Evolutionary conservation across 2,888 invertebrate genomes (phyloP).

Genomic region (Oscheius sp.): DNA sequence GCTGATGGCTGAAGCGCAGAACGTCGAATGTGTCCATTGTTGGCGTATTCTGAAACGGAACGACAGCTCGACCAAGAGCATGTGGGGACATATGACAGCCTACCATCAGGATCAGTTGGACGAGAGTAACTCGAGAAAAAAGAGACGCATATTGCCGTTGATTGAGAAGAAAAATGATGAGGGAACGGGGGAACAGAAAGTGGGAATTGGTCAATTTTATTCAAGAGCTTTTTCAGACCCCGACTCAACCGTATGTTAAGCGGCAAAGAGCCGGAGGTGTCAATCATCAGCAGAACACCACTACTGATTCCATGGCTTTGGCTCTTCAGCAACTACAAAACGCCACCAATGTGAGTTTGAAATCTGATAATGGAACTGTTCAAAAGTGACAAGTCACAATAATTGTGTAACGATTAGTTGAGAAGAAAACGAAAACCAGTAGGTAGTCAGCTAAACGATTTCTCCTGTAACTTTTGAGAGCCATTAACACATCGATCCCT

Average conservation of each 20-base stretch:
- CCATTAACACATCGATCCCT: too few relatives aligned
- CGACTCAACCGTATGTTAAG: constrained; percentile 70
- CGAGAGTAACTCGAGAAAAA: constrained; percentile 55
- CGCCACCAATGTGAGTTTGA: constrained; percentile 24
- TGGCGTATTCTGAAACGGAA: constrained; percentile 62
- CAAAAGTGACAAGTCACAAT: too few relatives aligned
- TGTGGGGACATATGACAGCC: constrained; percentile 69
- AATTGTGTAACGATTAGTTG: too few relatives aligned
- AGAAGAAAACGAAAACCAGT: too few relatives aligned
- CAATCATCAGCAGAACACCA: constrained; percentile 10
- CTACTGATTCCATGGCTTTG: constrained; percentile 41
- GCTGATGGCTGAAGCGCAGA: constrained; percentile 51
- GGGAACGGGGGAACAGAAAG: neutral
- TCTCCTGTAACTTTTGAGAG: too few relatives aligned
- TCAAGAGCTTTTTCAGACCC: constrained; percentile 55
- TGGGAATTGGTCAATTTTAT: neutral
- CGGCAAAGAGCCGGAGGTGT: constrained; percentile 55
- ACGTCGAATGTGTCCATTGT: constrained; percentile 65
- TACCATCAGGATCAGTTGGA: constrained; percentile 62
- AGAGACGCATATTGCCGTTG: constrained; percentile 39
- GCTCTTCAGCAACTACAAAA: constrained; percentile 51
- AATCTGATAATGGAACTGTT: too few relatives aligned
- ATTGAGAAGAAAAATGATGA: constrained; percentile 19
- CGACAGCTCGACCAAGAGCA: constrained; percentile 64
- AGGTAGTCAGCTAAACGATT: too few relatives aligned